phyloP scores from a whole-genome alignment of 2,888 invertebrate species.

The Alitta virens region DNA sequence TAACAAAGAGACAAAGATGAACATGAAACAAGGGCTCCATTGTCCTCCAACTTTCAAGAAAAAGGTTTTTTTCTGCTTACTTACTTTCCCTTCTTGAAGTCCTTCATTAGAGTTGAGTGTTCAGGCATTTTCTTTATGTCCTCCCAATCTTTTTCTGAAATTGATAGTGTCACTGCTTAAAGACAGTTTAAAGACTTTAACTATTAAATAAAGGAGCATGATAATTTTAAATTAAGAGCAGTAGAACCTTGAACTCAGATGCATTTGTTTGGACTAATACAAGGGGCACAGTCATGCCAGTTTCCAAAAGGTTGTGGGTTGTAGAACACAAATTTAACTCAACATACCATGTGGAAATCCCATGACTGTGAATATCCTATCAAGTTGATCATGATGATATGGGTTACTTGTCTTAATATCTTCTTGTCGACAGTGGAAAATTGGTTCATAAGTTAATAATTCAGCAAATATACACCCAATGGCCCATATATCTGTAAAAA shows the following conservation, averaged over 20 bases:
- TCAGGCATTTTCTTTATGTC: slow-evolving; percentile 99
- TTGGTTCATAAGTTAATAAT: slow-evolving; percentile 96
- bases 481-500: slow-evolving; percentile 86
- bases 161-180: no score
- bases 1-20: slow-evolving; percentile 22
- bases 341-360: slow-evolving; percentile 85
- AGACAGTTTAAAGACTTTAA: no score
- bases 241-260: no score
- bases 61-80: background rate
- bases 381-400: slow-evolving; percentile 97
- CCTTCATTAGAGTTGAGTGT: slow-evolving; percentile 89
- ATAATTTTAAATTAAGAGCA: no score
- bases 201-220: no score
- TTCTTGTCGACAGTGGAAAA: slow-evolving; percentile 98
- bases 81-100: slow-evolving; percentile 91
- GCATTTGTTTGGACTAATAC: no score
- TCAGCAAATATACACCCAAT: slow-evolving; percentile 99
- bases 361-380: slow-evolving; percentile 98
- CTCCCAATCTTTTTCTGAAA: slow-evolving; percentile 85
- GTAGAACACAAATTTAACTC: no score
- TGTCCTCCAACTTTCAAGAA: background rate
- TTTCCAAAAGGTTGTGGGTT: no score
- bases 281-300: no score
- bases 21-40: background rate
- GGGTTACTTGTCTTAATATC: slow-evolving; percentile 99